Percentiles rank a stretch among this genome's conserved stretches.
Evolutionary conservation across 2,113 vertebrate genomes (phyloP).

Genomic region (Entelurus aequoreus): DNA sequence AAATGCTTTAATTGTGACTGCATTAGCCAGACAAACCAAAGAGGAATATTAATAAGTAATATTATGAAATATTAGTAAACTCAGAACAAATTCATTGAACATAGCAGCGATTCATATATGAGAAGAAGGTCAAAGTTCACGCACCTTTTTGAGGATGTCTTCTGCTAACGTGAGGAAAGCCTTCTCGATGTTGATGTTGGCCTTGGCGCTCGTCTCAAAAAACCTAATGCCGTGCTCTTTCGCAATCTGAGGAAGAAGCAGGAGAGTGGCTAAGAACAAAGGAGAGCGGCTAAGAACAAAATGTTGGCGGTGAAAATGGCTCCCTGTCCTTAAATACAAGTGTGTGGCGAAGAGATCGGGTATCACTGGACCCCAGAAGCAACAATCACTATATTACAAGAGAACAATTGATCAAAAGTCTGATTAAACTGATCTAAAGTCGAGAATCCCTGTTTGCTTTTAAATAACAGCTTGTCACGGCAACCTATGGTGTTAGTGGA

Average conservation of each 20-base stretch:
- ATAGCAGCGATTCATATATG: not conserved
- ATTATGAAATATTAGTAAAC: too few relatives aligned
- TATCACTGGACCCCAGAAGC: conserved; percentile 13
- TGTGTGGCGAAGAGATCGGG: conserved; percentile 32
- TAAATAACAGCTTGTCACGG: not conserved
- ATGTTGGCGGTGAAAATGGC: conserved; percentile 1
- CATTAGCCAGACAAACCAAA: too few relatives aligned
- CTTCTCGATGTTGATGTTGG: conserved; percentile 99
- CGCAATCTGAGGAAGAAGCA: conserved; percentile 79
- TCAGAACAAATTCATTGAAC: too few relatives aligned
- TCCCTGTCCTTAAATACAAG: conserved; percentile 46
- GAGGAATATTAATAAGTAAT: too few relatives aligned
- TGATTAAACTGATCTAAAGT: too few relatives aligned
- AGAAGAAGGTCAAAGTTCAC: not conserved
- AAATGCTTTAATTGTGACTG: too few relatives aligned
- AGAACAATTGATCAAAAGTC: too few relatives aligned
- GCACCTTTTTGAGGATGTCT: conserved; percentile 99
- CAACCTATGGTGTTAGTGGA: not conserved
- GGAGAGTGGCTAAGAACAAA: not conserved
- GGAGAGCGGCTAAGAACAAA: not conserved
- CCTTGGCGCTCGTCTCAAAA: conserved; percentile 99
- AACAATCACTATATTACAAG: not conserved
- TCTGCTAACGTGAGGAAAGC: conserved; percentile 99
- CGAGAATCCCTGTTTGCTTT: not conserved
- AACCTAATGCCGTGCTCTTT: conserved; percentile 98